A percentile compares a stretch with the other conserved stretches of the same genome.
Evolutionary conservation across 2,113 vertebrate species (phyloP).

Genomic region (Boulengeromyrus knoepffleri): DNA sequence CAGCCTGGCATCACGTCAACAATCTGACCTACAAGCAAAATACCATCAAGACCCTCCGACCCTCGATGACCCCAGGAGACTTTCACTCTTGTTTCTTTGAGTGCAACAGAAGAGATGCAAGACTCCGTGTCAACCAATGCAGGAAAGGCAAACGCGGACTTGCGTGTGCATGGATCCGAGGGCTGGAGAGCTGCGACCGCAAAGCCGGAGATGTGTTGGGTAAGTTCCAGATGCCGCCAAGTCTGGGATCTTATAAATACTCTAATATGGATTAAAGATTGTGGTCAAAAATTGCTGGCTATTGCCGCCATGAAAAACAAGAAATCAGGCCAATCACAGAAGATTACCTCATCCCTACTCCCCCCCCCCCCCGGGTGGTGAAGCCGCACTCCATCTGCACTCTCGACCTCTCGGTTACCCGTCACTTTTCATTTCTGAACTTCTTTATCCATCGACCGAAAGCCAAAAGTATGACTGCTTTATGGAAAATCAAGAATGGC

Average conservation of each 20-base stretch:
- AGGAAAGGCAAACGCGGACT: not conserved
- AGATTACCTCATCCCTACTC: not conserved
- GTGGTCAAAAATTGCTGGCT: conserved; percentile 7
- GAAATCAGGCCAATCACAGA: not conserved
- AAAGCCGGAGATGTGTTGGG: conserved; percentile 9
- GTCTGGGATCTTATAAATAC: conserved; percentile 14
- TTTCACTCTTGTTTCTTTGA: not conserved
- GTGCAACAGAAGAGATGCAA: not conserved
- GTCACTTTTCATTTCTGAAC: not conserved
- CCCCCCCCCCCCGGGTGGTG: not conserved
- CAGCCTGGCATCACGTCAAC: not conserved
- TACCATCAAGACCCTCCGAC: not conserved
- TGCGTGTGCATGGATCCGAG: not conserved
- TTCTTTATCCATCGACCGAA: not conserved
- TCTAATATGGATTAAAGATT: not conserved
- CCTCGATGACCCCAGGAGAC: not conserved
- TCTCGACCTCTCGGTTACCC: not conserved
- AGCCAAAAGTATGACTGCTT: not conserved
- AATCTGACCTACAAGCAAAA: conserved; percentile 3
- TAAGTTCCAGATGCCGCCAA: not conserved
- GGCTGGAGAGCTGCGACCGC: not conserved
- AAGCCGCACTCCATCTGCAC: not conserved
- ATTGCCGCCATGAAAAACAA: not conserved
- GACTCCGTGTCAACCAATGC: not conserved
- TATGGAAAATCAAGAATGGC: not conserved